Evolutionary conservation across 2,888 invertebrate genomes (phyloP).

Genomic region (Andricus curvator): DNA sequence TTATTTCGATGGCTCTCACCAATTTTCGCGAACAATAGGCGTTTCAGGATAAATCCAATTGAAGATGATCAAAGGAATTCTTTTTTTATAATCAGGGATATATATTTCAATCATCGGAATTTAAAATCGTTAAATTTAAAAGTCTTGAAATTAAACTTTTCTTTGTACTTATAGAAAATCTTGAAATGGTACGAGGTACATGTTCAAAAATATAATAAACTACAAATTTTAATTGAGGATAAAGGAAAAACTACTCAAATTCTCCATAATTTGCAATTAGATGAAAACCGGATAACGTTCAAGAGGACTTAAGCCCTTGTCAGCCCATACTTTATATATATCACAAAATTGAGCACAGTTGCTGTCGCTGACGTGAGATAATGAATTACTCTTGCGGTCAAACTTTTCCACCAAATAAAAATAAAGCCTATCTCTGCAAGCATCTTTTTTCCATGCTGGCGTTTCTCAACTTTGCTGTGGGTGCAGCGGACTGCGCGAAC

Average conservation of each 20-base stretch:
- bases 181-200: neutral
- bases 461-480: neutral
- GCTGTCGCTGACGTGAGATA: conserved; percentile 2
- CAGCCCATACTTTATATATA: neutral
- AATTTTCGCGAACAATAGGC: neutral
- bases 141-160: neutral
- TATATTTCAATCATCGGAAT: neutral
- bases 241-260: neutral
- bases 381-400: neutral
- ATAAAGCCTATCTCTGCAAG: conserved; percentile 2
- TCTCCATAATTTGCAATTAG: neutral
- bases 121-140: neutral
- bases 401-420: neutral
- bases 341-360: neutral
- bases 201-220: neutral
- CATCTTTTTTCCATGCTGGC: neutral
- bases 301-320: neutral
- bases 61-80: neutral
- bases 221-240: neutral
- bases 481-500: neutral
- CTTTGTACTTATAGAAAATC: neutral
- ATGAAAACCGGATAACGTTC: neutral
- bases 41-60: neutral
- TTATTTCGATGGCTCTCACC: neutral
- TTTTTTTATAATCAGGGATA: neutral